Conservation (phyloP, 1,140 invertebrate genomes). For the Pogonognathellus flavescens region DNA sequence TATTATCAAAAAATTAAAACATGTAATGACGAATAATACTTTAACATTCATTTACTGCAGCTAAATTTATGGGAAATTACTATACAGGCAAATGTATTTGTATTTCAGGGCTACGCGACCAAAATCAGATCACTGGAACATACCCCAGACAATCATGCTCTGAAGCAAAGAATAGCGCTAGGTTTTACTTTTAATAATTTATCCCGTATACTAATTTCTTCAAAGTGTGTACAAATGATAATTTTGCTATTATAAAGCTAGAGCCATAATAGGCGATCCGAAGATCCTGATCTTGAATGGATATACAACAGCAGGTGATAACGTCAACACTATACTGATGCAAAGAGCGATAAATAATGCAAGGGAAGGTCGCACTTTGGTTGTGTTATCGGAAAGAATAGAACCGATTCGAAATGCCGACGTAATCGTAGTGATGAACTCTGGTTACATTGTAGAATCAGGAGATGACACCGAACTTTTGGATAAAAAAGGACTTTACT, state of each 20-base stretch:
- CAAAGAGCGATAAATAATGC: conserved; percentile 81
- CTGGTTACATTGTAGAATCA: conserved; percentile 33
- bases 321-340: conserved; percentile 73
- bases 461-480: conserved; percentile 43
- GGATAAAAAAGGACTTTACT: conserved; percentile 52
- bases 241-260: conserved; percentile 65
- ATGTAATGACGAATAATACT: background rate
- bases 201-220: too few relatives aligned
- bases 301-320: conserved; percentile 70
- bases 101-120: conserved; percentile 25
- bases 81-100: background rate
- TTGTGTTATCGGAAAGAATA: conserved; percentile 50
- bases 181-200: too few relatives aligned
- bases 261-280: conserved; percentile 70
- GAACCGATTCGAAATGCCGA: conserved; percentile 56
- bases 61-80: background rate
- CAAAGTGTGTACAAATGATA: too few relatives aligned
- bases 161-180: conserved; percentile 73
- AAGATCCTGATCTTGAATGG: conserved; percentile 73
- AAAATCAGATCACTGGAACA: background rate
- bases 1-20: background rate
- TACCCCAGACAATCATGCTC: conserved; percentile 62
- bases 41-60: background rate
- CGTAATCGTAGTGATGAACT: conserved; percentile 48
- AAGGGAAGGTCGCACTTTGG: conserved; percentile 50